Evolutionary conservation across 1,140 invertebrate genomes (phyloP).

Genomic region (Formica selysi): DNA sequence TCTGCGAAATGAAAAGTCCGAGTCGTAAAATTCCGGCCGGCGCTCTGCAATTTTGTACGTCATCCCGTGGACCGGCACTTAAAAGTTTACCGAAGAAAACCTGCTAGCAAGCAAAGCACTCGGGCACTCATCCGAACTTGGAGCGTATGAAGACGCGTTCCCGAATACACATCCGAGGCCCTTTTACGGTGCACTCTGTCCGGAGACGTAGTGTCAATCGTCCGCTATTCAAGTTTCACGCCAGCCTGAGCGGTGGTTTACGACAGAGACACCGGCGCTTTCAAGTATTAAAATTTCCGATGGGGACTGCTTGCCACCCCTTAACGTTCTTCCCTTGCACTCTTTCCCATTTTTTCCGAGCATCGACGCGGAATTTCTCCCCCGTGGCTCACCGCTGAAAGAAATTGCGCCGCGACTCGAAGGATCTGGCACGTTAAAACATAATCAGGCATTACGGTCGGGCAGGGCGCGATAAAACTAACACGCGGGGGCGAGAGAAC

Average conservation of each 20-base stretch:
- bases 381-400: background rate
- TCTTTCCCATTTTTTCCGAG: background rate
- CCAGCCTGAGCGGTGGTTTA: slow-evolving; percentile 32
- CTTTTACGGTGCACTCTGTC: slow-evolving; percentile 30
- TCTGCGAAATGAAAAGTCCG: background rate
- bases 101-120: background rate
- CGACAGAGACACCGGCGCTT: background rate
- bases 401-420: slow-evolving; percentile 13
- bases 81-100: slow-evolving; percentile 39
- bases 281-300: slow-evolving; percentile 57
- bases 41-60: slow-evolving; percentile 20
- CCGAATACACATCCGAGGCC: background rate
- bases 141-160: slow-evolving; percentile 16
- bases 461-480: slow-evolving; percentile 15
- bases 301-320: background rate
- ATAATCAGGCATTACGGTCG: slow-evolving; percentile 33
- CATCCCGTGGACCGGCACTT: slow-evolving; percentile 19
- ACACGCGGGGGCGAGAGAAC: background rate
- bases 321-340: background rate
- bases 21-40: slow-evolving; percentile 39
- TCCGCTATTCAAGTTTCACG: slow-evolving; percentile 52
- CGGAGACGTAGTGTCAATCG: slow-evolving; percentile 37
- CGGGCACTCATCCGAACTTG: slow-evolving; percentile 32
- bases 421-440: slow-evolving; percentile 38
- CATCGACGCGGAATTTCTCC: slow-evolving; percentile 27